These are phyloP conservation scores for Protophormia terraenovae DNA, from an alignment of 2,888 invertebrate genomes.

Conservation along the genomic window DNA sequence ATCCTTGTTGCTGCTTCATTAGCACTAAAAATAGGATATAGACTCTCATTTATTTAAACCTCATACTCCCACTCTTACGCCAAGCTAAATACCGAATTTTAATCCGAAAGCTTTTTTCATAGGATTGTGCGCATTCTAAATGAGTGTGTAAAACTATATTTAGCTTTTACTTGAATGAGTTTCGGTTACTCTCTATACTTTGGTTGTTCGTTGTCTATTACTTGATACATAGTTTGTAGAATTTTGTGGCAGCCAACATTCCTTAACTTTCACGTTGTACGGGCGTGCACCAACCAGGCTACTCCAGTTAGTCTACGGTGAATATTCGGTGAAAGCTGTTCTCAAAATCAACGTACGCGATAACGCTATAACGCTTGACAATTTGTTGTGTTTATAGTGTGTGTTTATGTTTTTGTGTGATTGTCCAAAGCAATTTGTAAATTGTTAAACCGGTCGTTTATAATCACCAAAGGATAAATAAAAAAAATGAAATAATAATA, in stretches of 20 bases:
- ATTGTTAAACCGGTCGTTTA: conserved; percentile 28
- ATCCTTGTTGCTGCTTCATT: not conserved
- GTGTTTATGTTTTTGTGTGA: not conserved
- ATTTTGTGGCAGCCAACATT: conserved; percentile 54
- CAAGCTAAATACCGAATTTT: not conserved
- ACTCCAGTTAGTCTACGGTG: conserved; percentile 77
- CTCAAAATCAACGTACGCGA: conserved; percentile 71
- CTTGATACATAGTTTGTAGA: conserved; percentile 19
- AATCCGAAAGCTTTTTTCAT: conserved; percentile 46
- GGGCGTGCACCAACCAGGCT: conserved; percentile 70
- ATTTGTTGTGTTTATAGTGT: conserved; percentile 27
- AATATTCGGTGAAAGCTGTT: conserved; percentile 77
- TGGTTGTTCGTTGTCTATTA: conserved; percentile 23
- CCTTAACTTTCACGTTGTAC: conserved; percentile 64
- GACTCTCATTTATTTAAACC: not conserved
- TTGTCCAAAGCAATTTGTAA: not conserved
- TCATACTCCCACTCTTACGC: not conserved
- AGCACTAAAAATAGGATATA: not conserved
- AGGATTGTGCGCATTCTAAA: conserved; percentile 33
- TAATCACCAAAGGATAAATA: not conserved
- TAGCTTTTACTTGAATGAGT: conserved; percentile 12
- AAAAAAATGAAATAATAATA: not conserved
- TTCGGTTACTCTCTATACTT: not conserved
- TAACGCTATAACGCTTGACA: conserved; percentile 51
- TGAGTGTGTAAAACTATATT: not conserved